Percentiles rank a stretch among this genome's conserved stretches.
phyloP scores from a whole-genome alignment of 2,888 invertebrate genomes.

The Sesia bembeciformis region DNA sequence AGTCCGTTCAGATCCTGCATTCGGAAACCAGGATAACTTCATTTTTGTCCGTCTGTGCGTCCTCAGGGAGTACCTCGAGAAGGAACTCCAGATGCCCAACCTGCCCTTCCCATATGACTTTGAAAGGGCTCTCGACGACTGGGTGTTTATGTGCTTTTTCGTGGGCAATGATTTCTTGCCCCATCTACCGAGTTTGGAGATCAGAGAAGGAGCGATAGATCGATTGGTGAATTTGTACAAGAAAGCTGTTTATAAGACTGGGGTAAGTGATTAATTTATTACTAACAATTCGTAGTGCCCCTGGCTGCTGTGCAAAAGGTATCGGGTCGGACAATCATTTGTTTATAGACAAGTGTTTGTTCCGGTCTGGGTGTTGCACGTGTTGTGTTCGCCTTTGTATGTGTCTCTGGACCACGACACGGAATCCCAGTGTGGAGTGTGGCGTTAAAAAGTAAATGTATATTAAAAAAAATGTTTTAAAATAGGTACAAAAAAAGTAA shows the following conservation, averaged over 20 bases:
- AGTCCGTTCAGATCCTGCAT: constrained; percentile 75
- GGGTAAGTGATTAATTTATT: constrained; percentile 63
- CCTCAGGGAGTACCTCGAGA: constrained; percentile 93
- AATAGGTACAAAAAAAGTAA: no score
- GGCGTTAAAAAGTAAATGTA: no score
- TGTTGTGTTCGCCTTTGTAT: neutral
- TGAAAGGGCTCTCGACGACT: constrained; percentile 96
- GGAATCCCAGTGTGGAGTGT: no score
- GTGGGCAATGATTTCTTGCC: constrained; percentile 99
- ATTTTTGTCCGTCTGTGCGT: constrained; percentile 96
- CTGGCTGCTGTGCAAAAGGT: no score
- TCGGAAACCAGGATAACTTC: constrained; percentile 86
- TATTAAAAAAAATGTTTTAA: no score
- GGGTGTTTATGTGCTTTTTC: constrained; percentile 99
- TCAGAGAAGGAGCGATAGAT: constrained; percentile 97
- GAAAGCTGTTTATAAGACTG: constrained; percentile 94
- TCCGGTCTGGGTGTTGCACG: no score
- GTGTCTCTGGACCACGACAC: neutral
- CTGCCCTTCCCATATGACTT: constrained; percentile 96
- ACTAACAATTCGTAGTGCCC: neutral
- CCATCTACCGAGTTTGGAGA: constrained; percentile 97
- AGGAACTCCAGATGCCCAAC: constrained; percentile 85
- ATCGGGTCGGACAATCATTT: no score
- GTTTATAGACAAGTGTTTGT: no score
- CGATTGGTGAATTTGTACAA: constrained; percentile 94